A percentile compares a stretch with the other conserved stretches of the same genome.
phyloP scores from a whole-genome alignment of 2,113 vertebrate genomes.

The Scartelaos histophorus region DNA sequence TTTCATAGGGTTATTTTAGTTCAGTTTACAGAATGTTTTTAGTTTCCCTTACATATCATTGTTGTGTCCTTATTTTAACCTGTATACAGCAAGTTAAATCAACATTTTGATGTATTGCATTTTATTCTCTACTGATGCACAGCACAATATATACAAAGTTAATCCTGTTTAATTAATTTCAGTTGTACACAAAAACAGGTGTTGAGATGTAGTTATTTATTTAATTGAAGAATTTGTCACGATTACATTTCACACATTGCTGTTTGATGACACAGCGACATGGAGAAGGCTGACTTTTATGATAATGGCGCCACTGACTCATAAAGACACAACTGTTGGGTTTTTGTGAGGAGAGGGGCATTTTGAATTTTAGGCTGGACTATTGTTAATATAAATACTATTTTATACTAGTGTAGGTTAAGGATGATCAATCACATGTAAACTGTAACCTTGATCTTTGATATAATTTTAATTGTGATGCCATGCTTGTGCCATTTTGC shows the following conservation, averaged over 20 bases:
- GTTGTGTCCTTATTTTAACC: conserved; percentile 20
- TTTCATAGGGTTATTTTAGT: background rate
- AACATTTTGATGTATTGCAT: background rate
- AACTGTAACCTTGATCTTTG: too few species aligned
- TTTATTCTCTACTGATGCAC: background rate
- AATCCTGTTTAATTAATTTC: conserved; percentile 1
- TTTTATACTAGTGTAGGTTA: too few species aligned
- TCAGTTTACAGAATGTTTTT: background rate
- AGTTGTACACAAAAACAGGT: conserved; percentile 1
- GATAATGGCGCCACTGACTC: conserved; percentile 60
- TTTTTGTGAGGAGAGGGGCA: conserved; percentile 16
- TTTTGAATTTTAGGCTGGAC: background rate
- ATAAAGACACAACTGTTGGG: conserved; percentile 31
- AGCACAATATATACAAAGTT: background rate
- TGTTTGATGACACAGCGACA: conserved; percentile 29
- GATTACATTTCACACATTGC: conserved; percentile 36
- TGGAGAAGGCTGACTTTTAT: conserved; percentile 51
- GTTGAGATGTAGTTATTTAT: conserved; percentile 16
- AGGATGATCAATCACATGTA: too few species aligned
- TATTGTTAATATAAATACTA: too few species aligned
- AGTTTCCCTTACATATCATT: background rate
- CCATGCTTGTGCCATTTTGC: too few species aligned
- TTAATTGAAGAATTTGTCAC: conserved; percentile 28
- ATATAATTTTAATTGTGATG: too few species aligned
- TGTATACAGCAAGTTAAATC: background rate